Evolutionary conservation across 2,888 invertebrate genomes (phyloP).

Genomic region (Barypeithes pellucidus): DNA sequence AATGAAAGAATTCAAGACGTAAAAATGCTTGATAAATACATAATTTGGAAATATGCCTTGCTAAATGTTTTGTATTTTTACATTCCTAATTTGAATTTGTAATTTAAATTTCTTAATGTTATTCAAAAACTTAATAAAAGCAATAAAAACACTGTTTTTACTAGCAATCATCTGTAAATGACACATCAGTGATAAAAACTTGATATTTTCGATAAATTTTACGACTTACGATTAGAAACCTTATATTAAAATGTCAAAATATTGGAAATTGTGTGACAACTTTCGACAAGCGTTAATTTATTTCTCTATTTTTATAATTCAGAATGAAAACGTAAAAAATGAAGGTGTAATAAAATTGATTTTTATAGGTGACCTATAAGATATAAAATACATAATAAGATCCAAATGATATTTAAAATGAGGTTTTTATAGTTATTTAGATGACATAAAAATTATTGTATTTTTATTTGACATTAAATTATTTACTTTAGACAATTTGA

Average conservation of each 20-base stretch:
- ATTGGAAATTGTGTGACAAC: not conserved
- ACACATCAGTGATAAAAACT: conserved; percentile 1
- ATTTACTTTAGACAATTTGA: not conserved
- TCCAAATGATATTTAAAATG: conserved; percentile 5
- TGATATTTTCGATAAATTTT: not conserved
- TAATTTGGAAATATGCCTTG: no score
- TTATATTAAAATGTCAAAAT: conserved; percentile 1
- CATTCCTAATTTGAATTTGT: not conserved
- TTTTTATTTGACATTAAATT: not conserved
- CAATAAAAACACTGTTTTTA: conserved; percentile 14
- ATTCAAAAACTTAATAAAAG: not conserved
- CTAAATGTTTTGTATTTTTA: no score
- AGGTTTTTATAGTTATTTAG: not conserved
- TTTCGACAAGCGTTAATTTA: conserved; percentile 10
- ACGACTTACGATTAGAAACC: not conserved
- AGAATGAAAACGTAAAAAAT: not conserved
- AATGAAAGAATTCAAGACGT: not conserved
- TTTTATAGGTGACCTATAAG: not conserved
- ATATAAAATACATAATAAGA: conserved; percentile 5
- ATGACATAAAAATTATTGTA: not conserved
- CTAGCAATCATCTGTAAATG: conserved; percentile 1
- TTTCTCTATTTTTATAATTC: not conserved
- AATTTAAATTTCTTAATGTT: not conserved
- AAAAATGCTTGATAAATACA: no score
- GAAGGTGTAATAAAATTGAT: not conserved